Conservation (phyloP, 2,888 invertebrate genomes). For the Lasioglossum zephyrum region DNA sequence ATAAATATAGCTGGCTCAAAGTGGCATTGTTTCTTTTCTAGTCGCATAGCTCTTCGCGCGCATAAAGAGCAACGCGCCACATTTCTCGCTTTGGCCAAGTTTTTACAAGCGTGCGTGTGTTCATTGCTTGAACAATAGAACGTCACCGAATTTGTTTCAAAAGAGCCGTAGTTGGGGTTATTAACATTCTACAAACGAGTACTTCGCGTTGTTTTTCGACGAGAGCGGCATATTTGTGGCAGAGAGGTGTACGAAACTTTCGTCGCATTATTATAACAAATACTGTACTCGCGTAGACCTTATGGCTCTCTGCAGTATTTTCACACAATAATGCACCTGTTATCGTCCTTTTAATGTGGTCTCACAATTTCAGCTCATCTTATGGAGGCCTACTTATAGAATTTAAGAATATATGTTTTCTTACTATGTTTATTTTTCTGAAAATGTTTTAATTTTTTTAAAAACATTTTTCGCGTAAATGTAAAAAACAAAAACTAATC, state of each 20-base stretch:
- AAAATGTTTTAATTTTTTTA: too few species aligned
- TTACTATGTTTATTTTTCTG: too few species aligned
- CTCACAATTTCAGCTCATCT: too few species aligned
- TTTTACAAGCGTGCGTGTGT: background rate
- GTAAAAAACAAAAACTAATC: too few species aligned
- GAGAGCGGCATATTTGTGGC: conserved; percentile 22
- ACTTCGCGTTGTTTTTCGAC: conserved; percentile 17
- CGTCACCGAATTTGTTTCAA: conserved; percentile 41
- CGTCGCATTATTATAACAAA: background rate
- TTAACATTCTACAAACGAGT: conserved; percentile 47
- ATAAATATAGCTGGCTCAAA: conserved; percentile 37
- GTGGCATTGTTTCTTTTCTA: conserved; percentile 30
- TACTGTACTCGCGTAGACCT: background rate
- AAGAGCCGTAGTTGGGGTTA: conserved; percentile 45
- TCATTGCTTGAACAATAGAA: conserved; percentile 29
- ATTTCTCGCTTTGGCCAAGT: conserved; percentile 23
- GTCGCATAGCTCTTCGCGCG: background rate
- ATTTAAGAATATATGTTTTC: too few species aligned
- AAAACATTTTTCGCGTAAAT: too few species aligned
- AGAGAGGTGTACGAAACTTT: background rate
- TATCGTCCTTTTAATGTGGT: background rate
- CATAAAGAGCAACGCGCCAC: conserved; percentile 31
- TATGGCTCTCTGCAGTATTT: background rate
- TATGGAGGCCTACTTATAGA: too few species aligned
- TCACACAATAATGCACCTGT: background rate